Percentiles rank a stretch among this genome's conserved stretches.
These are phyloP conservation scores for Pithys albifrons DNA, from an alignment of 2,113 vertebrate species.

Conservation along the genomic window DNA sequence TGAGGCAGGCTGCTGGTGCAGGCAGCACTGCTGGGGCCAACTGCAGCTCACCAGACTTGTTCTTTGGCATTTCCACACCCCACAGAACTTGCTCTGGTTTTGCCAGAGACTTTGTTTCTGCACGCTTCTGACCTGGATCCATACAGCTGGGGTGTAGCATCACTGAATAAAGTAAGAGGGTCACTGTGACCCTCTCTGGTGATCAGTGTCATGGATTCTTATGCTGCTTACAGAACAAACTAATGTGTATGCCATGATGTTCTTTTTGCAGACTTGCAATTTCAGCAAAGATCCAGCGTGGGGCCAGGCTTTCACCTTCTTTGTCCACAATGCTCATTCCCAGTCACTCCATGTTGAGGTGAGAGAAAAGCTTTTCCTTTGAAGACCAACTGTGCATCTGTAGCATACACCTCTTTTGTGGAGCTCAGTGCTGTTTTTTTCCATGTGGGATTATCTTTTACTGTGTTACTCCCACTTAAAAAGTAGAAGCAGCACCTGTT, in stretches of 20 bases:
- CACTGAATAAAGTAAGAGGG: not conserved
- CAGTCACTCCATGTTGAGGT: conserved; percentile 89
- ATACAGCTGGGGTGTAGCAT: not conserved
- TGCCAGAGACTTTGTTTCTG: not conserved
- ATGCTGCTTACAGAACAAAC: not conserved
- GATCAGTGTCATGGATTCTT: not conserved
- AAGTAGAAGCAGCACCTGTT: not conserved
- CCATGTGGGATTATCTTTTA: not conserved
- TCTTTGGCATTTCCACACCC: not conserved
- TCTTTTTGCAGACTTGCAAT: conserved; percentile 79
- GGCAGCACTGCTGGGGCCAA: not conserved
- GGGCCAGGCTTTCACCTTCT: conserved; percentile 93
- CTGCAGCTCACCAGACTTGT: not conserved
- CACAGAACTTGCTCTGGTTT: not conserved
- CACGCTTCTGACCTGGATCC: not conserved
- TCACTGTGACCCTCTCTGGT: not conserved
- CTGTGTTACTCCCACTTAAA: not conserved
- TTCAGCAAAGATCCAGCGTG: conserved; percentile 87
- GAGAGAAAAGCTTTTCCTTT: conserved; percentile 24
- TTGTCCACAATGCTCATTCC: conserved; percentile 79
- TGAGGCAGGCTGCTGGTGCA: not conserved
- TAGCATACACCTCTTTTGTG: not conserved
- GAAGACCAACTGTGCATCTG: accelerated
- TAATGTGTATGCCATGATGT: not conserved
- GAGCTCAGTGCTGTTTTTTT: not conserved